A percentile compares a stretch with the other conserved stretches of the same genome.
phyloP scores from a whole-genome alignment of 1,140 invertebrate genomes.

The Euborellia annulipes region DNA sequence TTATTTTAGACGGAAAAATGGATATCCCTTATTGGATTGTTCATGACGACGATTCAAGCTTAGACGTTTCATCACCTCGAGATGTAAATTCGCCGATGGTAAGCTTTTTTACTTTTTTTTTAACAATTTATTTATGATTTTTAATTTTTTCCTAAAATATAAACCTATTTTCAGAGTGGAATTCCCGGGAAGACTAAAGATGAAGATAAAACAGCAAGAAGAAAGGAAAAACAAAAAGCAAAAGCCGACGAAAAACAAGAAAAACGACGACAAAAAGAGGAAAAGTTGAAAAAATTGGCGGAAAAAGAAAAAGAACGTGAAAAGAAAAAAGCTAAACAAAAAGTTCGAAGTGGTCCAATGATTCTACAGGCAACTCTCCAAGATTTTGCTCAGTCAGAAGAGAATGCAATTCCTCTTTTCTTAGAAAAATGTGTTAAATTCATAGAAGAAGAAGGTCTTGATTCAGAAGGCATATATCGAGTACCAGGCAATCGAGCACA shows the following conservation, averaged over 20 bases:
- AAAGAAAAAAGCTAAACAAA: constrained; percentile 53
- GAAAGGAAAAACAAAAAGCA: constrained; percentile 53
- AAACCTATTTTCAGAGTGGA: constrained; percentile 31
- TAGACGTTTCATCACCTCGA: constrained; percentile 47
- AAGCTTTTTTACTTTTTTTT: constrained; percentile 19
- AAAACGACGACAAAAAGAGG: constrained; percentile 56
- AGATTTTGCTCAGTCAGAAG: constrained; percentile 58
- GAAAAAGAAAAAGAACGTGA: constrained; percentile 56
- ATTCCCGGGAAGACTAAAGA: constrained; percentile 45
- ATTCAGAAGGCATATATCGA: constrained; percentile 89
- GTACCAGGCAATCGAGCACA: constrained; percentile 90
- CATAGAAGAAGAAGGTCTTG: constrained; percentile 87
- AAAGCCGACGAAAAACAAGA: constrained; percentile 66
- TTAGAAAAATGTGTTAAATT: constrained; percentile 88
- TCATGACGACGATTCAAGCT: constrained; percentile 47
- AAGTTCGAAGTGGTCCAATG: constrained; percentile 27
- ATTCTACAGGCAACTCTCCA: constrained; percentile 32
- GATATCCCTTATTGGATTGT: constrained; percentile 31
- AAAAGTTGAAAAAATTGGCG: constrained; percentile 47
- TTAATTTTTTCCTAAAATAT: constrained; percentile 3
- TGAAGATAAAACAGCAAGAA: constrained; percentile 43
- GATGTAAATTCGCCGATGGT: constrained; percentile 55
- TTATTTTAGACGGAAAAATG: constrained; percentile 14
- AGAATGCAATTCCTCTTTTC: constrained; percentile 74
- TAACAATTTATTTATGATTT: not conserved